phyloP scores from a whole-genome alignment of 2,888 invertebrate species.

The Deilephila elpenor region DNA sequence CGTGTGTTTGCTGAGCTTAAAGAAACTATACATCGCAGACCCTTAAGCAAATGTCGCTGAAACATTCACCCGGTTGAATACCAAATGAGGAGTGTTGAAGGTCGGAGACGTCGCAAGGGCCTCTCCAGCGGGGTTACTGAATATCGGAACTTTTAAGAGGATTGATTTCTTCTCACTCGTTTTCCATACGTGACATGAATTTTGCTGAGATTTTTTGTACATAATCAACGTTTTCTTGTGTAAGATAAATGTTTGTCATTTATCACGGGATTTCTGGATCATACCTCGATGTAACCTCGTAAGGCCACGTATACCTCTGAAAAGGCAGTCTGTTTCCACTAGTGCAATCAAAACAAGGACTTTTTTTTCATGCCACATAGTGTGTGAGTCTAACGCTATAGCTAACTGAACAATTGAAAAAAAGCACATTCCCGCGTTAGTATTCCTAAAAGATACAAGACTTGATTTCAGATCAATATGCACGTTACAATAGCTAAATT shows the following conservation, averaged over 20 bases:
- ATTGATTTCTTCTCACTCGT: not conserved
- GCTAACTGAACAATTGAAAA: too few relatives aligned
- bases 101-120: not conserved
- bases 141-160: not conserved
- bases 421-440: too few relatives aligned
- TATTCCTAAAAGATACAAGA: too few relatives aligned
- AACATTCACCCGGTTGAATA: not conserved
- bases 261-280: too few relatives aligned
- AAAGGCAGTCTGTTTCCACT: too few relatives aligned
- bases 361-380: too few relatives aligned
- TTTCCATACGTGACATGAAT: not conserved
- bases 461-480: too few relatives aligned
- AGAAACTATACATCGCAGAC: not conserved
- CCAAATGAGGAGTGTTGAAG: not conserved
- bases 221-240: not conserved
- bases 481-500: too few relatives aligned
- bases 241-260: not conserved
- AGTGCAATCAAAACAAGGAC: too few relatives aligned
- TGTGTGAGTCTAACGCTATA: too few relatives aligned
- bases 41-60: not conserved
- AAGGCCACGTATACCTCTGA: too few relatives aligned
- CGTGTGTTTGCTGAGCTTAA: not conserved
- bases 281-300: too few relatives aligned
- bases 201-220: not conserved
- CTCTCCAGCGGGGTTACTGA: not conserved